Conservation (phyloP, 2,113 vertebrate genomes). For the Lepus timidus region DNA sequence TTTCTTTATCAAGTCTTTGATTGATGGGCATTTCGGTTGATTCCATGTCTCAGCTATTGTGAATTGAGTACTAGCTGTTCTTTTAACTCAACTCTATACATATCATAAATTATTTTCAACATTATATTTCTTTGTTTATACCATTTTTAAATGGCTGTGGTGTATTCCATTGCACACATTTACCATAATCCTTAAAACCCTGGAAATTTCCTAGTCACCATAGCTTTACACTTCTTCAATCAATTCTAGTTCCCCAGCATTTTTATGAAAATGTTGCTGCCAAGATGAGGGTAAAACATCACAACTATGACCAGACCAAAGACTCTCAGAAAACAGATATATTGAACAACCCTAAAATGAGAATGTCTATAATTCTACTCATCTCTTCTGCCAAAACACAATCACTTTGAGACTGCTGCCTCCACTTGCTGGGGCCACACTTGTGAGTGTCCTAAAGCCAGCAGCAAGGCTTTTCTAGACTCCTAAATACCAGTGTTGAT, state of each 20-base stretch:
- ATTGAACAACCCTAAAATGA: neutral
- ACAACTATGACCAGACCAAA: neutral
- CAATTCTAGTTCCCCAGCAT: neutral
- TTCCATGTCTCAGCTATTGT: too few relatives aligned
- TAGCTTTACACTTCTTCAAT: neutral
- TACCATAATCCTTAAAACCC: neutral
- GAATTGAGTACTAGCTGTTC: neutral
- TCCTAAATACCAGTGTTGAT: neutral
- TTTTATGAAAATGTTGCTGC: neutral
- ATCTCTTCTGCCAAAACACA: neutral
- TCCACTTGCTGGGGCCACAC: neutral
- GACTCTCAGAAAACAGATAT: neutral
- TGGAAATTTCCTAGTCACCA: neutral
- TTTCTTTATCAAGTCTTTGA: too few relatives aligned
- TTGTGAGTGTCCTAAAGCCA: neutral
- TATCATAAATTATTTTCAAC: neutral
- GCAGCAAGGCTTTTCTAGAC: rapidly evolving
- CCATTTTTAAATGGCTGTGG: neutral
- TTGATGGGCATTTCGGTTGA: too few relatives aligned
- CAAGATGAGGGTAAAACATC: neutral
- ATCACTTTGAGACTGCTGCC: neutral
- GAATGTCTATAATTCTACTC: neutral
- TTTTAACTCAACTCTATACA: neutral
- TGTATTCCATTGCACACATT: neutral
- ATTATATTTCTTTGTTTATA: neutral